Conservation (phyloP, 2,888 invertebrate species). For the Tipula unca region DNA sequence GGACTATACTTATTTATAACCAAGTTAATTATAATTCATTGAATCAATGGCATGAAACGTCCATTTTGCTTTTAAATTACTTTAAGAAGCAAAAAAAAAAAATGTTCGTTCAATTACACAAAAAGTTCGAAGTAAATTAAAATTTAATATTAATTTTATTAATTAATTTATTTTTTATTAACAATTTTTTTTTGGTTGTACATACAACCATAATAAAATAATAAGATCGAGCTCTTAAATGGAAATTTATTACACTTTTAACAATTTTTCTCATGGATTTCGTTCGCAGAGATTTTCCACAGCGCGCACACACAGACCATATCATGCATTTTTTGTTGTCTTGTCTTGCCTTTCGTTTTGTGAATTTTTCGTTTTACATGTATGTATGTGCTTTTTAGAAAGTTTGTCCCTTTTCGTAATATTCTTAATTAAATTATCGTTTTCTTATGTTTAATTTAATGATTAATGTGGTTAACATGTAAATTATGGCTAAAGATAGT, state of each 20-base stretch:
- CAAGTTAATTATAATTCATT: too few relatives aligned
- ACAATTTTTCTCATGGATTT: background rate
- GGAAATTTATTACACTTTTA: background rate
- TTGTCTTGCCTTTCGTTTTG: background rate
- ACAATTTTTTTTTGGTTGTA: background rate
- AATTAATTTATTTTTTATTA: background rate
- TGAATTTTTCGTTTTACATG: background rate
- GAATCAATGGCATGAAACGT: too few relatives aligned
- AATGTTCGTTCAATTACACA: too few relatives aligned
- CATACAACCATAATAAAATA: background rate
- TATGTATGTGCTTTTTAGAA: background rate
- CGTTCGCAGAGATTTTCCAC: background rate
- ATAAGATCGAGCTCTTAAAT: background rate
- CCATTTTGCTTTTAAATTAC: too few relatives aligned
- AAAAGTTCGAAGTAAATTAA: background rate
- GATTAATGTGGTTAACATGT: background rate
- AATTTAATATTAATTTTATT: background rate
- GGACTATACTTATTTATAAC: too few relatives aligned
- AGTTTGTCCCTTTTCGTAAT: background rate
- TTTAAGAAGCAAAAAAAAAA: too few relatives aligned
- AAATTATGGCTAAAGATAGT: too few relatives aligned
- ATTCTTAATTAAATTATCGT: background rate
- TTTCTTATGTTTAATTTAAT: background rate
- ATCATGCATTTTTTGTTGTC: background rate
- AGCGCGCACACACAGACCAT: too few relatives aligned